Percentiles rank a stretch among this genome's conserved stretches.
These are phyloP conservation scores for Mactromeris polynyma DNA, from an alignment of 2,888 invertebrate species.

Conservation along the genomic window DNA sequence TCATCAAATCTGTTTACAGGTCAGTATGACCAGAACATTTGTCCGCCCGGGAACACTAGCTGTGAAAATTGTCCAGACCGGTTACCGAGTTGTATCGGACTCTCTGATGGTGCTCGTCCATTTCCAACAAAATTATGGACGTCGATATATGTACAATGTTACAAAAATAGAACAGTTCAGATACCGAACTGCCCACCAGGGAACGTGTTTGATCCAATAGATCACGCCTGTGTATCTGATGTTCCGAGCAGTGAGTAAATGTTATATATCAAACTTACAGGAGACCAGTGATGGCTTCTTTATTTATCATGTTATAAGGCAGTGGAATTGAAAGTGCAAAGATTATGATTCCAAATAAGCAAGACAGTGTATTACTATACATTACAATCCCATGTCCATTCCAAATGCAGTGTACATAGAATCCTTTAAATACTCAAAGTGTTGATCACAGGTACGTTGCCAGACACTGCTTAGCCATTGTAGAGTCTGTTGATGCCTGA, in stretches of 20 bases:
- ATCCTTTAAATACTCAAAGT: no score
- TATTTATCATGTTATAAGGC: no score
- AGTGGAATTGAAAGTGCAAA: no score
- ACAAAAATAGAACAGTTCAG: slow-evolving; percentile 65
- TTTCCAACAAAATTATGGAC: slow-evolving; percentile 68
- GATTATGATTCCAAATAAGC: no score
- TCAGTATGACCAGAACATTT: slow-evolving; percentile 68
- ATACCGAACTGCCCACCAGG: slow-evolving; percentile 56
- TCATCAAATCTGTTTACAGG: slow-evolving; percentile 46
- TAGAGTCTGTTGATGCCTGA: no score
- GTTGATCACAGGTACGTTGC: no score
- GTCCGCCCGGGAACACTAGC: slow-evolving; percentile 32
- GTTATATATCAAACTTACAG: no score
- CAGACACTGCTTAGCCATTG: no score
- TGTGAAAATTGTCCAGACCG: slow-evolving; percentile 61
- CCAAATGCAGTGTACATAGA: neutral
- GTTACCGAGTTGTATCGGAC: slow-evolving; percentile 68
- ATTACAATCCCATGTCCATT: neutral
- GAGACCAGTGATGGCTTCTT: no score
- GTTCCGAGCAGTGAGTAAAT: slow-evolving; percentile 51
- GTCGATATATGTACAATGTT: slow-evolving; percentile 61
- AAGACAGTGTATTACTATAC: neutral
- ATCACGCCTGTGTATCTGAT: slow-evolving; percentile 47
- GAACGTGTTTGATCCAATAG: slow-evolving; percentile 57
- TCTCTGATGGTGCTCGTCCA: slow-evolving; percentile 58